phyloP scores from a whole-genome alignment of 1,140 invertebrate genomes.

The Drosophila paulistorum region DNA sequence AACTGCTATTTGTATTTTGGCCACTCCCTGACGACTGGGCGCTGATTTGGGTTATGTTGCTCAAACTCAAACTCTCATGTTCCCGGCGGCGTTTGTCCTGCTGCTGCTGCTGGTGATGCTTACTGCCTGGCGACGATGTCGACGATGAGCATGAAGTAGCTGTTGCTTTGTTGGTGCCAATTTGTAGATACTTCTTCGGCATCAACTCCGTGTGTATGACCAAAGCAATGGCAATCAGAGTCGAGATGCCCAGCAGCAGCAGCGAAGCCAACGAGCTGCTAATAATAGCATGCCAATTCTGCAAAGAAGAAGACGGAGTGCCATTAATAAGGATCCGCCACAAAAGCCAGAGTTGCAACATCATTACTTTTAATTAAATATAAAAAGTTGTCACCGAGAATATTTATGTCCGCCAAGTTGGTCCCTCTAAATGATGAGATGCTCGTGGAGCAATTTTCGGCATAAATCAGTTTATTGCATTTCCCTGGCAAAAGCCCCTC shows the following conservation, averaged over 20 bases:
- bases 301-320: conserved; percentile 45
- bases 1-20: conserved; percentile 1
- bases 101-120: conserved; percentile 36
- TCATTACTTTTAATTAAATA: conserved; percentile 82
- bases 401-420: conserved; percentile 38
- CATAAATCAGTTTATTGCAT: conserved; percentile 65
- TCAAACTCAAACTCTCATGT: conserved; percentile 50
- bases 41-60: conserved; percentile 72
- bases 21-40: conserved; percentile 55
- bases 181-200: conserved; percentile 80
- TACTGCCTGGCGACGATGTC: conserved; percentile 14
- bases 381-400: conserved; percentile 64
- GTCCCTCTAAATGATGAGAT: conserved; percentile 42
- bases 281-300: conserved; percentile 82
- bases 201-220: conserved; percentile 82
- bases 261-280: conserved; percentile 81
- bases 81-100: conserved; percentile 40
- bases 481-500: not conserved
- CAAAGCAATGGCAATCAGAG: conserved; percentile 80
- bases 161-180: conserved; percentile 48
- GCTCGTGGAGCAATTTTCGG: conserved; percentile 35
- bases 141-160: conserved; percentile 15
- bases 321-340: conserved; percentile 66
- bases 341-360: conserved; percentile 49
- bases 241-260: conserved; percentile 78